Percentiles rank a stretch among this genome's conserved stretches.
phyloP scores from a whole-genome alignment of 2,888 invertebrate genomes.

The Sepiola atlantica region DNA sequence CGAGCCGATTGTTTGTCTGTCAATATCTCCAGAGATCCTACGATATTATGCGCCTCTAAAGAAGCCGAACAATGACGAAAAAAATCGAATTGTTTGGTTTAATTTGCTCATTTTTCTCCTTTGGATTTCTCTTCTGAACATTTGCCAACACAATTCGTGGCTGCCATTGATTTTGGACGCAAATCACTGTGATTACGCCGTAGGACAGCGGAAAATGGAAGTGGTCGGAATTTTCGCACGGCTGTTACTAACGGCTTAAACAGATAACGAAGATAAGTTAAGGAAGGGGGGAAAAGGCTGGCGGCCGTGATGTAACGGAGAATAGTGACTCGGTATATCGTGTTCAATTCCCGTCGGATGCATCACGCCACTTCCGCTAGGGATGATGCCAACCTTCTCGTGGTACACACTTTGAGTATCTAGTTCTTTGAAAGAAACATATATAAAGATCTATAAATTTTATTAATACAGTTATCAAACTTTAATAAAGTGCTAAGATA shows the following conservation, averaged over 20 bases:
- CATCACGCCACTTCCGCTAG: too few relatives aligned
- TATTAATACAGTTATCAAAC: too few relatives aligned
- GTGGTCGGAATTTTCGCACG: not conserved
- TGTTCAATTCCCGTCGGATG: too few relatives aligned
- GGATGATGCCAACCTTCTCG: too few relatives aligned
- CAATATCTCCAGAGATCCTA: not conserved
- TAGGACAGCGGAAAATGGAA: not conserved
- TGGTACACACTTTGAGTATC: too few relatives aligned
- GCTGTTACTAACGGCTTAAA: not conserved
- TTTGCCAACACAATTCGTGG: not conserved
- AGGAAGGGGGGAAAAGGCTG: too few relatives aligned
- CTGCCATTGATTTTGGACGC: not conserved
- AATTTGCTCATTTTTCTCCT: not conserved
- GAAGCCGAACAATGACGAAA: not conserved
- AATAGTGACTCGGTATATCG: too few relatives aligned
- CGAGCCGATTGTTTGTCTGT: not conserved
- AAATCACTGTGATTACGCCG: not conserved
- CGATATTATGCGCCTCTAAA: not conserved
- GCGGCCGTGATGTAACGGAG: too few relatives aligned
- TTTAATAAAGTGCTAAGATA: too few relatives aligned
- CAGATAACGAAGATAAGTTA: not conserved
- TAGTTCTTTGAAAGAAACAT: too few relatives aligned
- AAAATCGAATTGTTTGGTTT: not conserved
- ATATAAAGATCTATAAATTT: too few relatives aligned
- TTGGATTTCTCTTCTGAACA: not conserved